Base-by-base conservation (phyloP, 2,113 vertebrate genomes). In the Triplophysa rosa region DNA sequence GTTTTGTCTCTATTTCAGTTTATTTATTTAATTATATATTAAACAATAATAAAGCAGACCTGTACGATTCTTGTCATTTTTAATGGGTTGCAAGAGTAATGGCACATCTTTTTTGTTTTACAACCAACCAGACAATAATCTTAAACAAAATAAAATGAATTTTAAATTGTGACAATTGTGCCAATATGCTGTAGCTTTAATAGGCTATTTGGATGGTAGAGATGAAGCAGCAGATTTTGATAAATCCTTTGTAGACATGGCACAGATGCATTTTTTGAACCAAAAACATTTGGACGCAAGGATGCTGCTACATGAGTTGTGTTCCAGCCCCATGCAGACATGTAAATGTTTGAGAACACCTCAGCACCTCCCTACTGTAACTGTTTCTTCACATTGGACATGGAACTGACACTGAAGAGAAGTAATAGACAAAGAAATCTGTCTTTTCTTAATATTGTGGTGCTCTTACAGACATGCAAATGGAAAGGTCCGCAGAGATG, bases 381-480 rank as follows among this genome's bases (percentile, higher is more conserved):
- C 61, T 65, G 42, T 65, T 52, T 62, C 73, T 16, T 4, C 42
- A 77, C 45, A 77, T 64, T 76, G 61, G 52, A 77, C 62, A 77
- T 64, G 64, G 61, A 33, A 37, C 33, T 59, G 54, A 62, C 42
- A 12, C 12, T 58, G 64, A 45, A 49, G 19, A 76, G 73, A 8
- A 76, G 61, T 19, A 61, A 5, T 24, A 33, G 61, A 24, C 45
- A 21, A 65, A 37, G 24, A 47, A 16, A 5, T 77, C 45, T 64
- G 64, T 24, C 45, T 29, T 65, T 19, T 6, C 45, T 40, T 33
- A 52, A 76, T 77, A 61, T 77, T 13, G 13, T 2, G 19, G 16
- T 26, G 23, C 75, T 47, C 67, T 67, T 58, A 68, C n/a, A 40
- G 59, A 23, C 26, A 59, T 80, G 71, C 71, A 80, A 78, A 62